Base-by-base conservation (phyloP, 1,140 invertebrate genomes). In the Schlechtendalia chinensis region DNA sequence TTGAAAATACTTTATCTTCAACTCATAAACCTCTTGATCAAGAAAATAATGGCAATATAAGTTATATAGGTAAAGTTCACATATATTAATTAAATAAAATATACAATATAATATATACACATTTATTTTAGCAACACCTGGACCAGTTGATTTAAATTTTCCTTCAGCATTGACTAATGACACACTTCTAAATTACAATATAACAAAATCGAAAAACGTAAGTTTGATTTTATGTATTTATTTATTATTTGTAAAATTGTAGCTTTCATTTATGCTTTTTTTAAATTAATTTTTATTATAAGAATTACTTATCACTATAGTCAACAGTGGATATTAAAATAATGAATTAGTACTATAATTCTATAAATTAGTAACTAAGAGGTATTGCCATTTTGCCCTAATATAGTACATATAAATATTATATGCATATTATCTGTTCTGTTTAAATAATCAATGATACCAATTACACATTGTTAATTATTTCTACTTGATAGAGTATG, bases 171-270 rank as follows among this genome's bases (percentile, higher is more conserved):
- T 88, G 14, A 85, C 83, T 1, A 87, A 87, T 80, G 86, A 85
- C 24, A 88, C 87, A 0, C 82, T 89, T 19, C 69, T 82, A 0
- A 83, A 87, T 24, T 85, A 89, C 81, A 88, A 89, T 63, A 87
- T 89, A 45, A 88, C 86, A 1, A 85, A 84, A 50, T 86, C 83
- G 2, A 84, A 86, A 63, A 84, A 83, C 80, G 82, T 84, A 83
- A 75, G 81, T 74, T 71, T 63, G 67, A 45, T 67, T 67, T 45
- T 45, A 22, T 45, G 17, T 32, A 27, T 3, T 63, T 19, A 59
- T 50, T 67, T 79, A 82, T 54, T 65, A 74, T 71, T 56, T 50
- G 12, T 50, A 14, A 50, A 50, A 50, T 14, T 39, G 32, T 50
- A 5, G 47, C 11, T 50, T 50, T 39, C 8, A 39, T 39, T 39